These are phyloP conservation scores for Orthosia gracilis DNA, from an alignment of 2,888 invertebrate genomes.

Conservation along the genomic window DNA sequence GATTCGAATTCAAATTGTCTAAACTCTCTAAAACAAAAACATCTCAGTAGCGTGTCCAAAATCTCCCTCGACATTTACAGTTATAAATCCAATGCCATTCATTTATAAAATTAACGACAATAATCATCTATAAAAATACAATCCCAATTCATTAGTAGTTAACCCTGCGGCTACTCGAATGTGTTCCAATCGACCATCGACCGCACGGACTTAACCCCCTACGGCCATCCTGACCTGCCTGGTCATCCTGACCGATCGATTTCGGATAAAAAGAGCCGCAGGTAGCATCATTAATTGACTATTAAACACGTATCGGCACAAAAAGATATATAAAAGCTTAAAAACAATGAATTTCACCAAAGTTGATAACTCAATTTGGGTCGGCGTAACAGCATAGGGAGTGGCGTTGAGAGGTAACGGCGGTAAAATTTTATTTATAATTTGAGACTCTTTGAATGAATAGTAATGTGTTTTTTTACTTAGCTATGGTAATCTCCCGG, in stretches of 20 bases:
- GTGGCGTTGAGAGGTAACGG: constrained; percentile 66
- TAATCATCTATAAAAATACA: constrained; percentile 67
- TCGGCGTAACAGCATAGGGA: constrained; percentile 70
- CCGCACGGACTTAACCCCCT: constrained; percentile 67
- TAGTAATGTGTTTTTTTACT: too few species aligned
- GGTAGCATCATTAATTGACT: constrained; percentile 90
- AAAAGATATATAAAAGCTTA: constrained; percentile 82
- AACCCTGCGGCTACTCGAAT: constrained; percentile 69
- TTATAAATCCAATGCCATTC: constrained; percentile 47
- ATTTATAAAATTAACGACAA: constrained; percentile 59
- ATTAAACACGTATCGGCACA: constrained; percentile 89
- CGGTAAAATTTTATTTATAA: constrained; percentile 4
- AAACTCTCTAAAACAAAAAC: neutral
- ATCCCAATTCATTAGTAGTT: constrained; percentile 68
- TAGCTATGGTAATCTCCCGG: too few species aligned
- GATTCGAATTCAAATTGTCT: neutral
- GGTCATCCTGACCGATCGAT: constrained; percentile 80
- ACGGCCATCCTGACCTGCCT: constrained; percentile 74
- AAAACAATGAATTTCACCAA: constrained; percentile 91
- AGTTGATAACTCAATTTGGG: constrained; percentile 91
- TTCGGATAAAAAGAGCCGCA: constrained; percentile 84
- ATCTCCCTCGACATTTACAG: constrained; percentile 38
- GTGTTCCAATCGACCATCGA: constrained; percentile 61
- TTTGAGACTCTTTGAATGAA: neutral
- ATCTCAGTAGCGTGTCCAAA: neutral